Conservation (phyloP, 2,113 vertebrate genomes). For the Donacobius atricapilla region DNA sequence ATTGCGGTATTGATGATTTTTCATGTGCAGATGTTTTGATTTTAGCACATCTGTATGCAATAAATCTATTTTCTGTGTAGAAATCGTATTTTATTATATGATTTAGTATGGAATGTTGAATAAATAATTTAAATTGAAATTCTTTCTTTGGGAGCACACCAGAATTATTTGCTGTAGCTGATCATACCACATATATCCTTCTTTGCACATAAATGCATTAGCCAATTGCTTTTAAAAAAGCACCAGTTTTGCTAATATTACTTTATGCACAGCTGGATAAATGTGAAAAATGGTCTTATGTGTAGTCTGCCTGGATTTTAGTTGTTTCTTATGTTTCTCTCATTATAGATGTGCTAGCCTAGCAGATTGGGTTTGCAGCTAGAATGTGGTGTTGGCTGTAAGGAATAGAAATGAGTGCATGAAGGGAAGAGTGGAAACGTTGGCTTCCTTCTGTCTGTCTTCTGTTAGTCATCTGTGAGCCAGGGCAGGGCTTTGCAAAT, state of each 20-base stretch:
- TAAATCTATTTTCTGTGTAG: slow-evolving; percentile 69
- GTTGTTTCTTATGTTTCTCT: not conserved
- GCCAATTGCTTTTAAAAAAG: not conserved
- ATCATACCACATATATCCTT: not conserved
- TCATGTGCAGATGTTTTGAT: slow-evolving; percentile 62
- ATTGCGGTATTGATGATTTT: slow-evolving; percentile 39
- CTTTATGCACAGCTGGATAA: not conserved
- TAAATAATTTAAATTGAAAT: slow-evolving; percentile 71
- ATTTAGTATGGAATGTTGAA: slow-evolving; percentile 72
- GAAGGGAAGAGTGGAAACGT: not conserved
- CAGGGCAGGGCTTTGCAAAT: not conserved
- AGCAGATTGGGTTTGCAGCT: not conserved
- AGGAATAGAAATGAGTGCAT: not conserved
- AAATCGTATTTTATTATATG: slow-evolving; percentile 69
- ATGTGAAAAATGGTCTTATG: not conserved
- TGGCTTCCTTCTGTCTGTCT: not conserved
- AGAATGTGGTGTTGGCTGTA: not conserved
- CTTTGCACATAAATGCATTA: not conserved
- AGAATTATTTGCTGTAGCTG: slow-evolving; percentile 46
- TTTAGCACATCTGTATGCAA: slow-evolving; percentile 71
- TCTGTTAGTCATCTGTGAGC: not conserved
- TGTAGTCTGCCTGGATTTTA: not conserved
- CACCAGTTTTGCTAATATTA: not conserved
- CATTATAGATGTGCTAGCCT: not conserved
- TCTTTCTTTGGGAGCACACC: slow-evolving; percentile 54